Evolutionary conservation across 1,140 invertebrate genomes (phyloP).

Genomic region (Drosophila ogumai): DNA sequence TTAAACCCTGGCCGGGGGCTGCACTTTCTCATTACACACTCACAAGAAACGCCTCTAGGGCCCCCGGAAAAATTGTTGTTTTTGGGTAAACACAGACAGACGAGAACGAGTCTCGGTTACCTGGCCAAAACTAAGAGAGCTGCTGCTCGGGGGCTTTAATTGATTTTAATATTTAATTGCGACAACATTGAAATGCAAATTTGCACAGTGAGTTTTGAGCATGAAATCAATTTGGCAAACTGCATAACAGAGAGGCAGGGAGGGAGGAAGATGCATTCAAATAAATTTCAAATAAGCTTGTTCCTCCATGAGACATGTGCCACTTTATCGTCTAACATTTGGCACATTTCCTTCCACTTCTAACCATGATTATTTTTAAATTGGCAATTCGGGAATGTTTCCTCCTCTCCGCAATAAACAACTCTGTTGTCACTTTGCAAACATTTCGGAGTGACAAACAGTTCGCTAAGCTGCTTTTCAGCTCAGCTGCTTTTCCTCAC

Average conservation of each 20-base stretch:
- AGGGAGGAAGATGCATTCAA: slow-evolving; percentile 9
- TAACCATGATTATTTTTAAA: slow-evolving; percentile 40
- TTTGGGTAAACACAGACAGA: slow-evolving; percentile 26
- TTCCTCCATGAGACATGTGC: background rate
- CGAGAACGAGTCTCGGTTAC: slow-evolving; percentile 2
- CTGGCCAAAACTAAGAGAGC: slow-evolving; percentile 14
- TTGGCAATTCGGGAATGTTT: slow-evolving; percentile 30
- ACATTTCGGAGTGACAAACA: slow-evolving; percentile 54
- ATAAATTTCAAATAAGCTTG: slow-evolving; percentile 26
- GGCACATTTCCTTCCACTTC: background rate
- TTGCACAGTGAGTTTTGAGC: slow-evolving; percentile 41
- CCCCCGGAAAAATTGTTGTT: slow-evolving; percentile 17
- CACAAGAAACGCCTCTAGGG: slow-evolving; percentile 22
- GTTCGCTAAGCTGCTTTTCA: slow-evolving; percentile 44
- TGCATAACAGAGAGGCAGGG: slow-evolving; percentile 15
- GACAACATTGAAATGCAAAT: slow-evolving; percentile 71
- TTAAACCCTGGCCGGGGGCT: slow-evolving; percentile 57
- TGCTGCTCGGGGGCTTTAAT: slow-evolving; percentile 56
- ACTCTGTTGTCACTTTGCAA: slow-evolving; percentile 36
- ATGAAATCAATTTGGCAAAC: slow-evolving; percentile 67
- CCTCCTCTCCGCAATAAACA: slow-evolving; percentile 32
- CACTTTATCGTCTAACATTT: background rate
- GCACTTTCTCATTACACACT: slow-evolving; percentile 49
- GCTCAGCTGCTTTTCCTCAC: slow-evolving; percentile 36
- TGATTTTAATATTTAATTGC: slow-evolving; percentile 81